Evolutionary conservation across 2,797 vertebrate species (phyloP).

Genomic region (Ataeniobius toweri): DNA sequence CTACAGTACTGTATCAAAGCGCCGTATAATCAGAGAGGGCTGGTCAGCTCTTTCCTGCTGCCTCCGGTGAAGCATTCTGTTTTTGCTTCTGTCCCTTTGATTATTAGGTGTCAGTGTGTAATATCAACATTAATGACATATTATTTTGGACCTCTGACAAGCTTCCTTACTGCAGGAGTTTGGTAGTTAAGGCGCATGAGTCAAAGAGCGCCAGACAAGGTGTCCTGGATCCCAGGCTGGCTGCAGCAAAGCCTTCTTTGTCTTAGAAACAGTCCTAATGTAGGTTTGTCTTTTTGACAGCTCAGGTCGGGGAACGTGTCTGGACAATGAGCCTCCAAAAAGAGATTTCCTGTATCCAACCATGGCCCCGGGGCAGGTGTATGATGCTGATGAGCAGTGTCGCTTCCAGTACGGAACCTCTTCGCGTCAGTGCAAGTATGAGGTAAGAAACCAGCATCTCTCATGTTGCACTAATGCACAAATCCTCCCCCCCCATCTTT

Average conservation of each 20-base stretch:
- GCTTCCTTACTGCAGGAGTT: constrained; percentile 33
- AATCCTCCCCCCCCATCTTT: not conserved
- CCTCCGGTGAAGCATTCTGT: constrained; percentile 37
- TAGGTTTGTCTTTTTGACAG: constrained; percentile 92
- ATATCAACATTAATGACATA: constrained; percentile 59
- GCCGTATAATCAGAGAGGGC: constrained; percentile 64
- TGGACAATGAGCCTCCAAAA: constrained; percentile 99
- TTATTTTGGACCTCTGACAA: constrained; percentile 45
- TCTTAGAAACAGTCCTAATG: constrained; percentile 82
- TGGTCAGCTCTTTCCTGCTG: constrained; percentile 29
- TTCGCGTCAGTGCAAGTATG: constrained; percentile 98
- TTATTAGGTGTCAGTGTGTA: constrained; percentile 59
- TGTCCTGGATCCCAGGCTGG: constrained; percentile 30
- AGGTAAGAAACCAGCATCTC: constrained; percentile 93
- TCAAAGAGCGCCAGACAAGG: constrained; percentile 20
- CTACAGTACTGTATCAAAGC: not conserved
- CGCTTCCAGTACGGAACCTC: constrained; percentile 98
- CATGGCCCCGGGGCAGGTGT: constrained; percentile 98
- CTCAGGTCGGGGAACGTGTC: constrained; percentile 99
- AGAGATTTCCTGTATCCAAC: constrained; percentile 99
- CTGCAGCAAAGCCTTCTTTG: constrained; percentile 51
- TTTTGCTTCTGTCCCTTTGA: constrained; percentile 30
- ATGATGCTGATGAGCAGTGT: constrained; percentile 97
- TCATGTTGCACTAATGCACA: constrained; percentile 30
- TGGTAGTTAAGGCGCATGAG: constrained; percentile 42